Evolutionary conservation across 1,140 invertebrate species (phyloP).

Genomic region (Leucophenga varia): DNA sequence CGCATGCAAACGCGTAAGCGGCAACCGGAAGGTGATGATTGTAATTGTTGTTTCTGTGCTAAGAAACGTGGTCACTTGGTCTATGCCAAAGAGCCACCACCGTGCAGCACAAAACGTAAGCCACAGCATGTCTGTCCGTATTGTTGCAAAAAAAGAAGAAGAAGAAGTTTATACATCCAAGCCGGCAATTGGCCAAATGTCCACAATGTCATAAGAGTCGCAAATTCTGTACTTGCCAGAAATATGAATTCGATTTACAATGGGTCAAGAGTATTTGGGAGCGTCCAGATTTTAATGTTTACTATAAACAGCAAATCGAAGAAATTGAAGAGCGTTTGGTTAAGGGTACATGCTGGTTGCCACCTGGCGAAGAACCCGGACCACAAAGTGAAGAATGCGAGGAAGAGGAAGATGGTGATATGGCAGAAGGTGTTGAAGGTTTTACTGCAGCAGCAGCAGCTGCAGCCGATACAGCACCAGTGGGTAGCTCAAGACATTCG

Average conservation of each 20-base stretch:
- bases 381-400: no score
- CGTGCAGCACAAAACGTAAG: slow-evolving; percentile 32
- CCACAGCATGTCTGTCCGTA: slow-evolving; percentile 41
- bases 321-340: slow-evolving; percentile 38
- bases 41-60: slow-evolving; percentile 50
- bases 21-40: slow-evolving; percentile 45
- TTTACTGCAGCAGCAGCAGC: not conserved
- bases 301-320: slow-evolving; percentile 45
- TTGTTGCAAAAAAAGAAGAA: slow-evolving; percentile 47
- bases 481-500: not conserved
- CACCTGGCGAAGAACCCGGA: no score
- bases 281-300: slow-evolving; percentile 46
- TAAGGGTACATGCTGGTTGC: slow-evolving; percentile 38
- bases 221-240: slow-evolving; percentile 46
- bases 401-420: slow-evolving; percentile 24
- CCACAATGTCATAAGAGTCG: slow-evolving; percentile 47
- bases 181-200: slow-evolving; percentile 33
- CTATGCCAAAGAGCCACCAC: slow-evolving; percentile 44
- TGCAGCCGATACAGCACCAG: not conserved
- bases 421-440: no score
- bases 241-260: slow-evolving; percentile 43
- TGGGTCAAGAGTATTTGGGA: slow-evolving; percentile 51
- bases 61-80: slow-evolving; percentile 48
- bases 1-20: slow-evolving; percentile 45
- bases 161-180: slow-evolving; percentile 29